A percentile compares a stretch with the other conserved stretches of the same genome.
These are phyloP conservation scores for Orthonychiurus folsomi DNA, from an alignment of 2,888 invertebrate species.

Conservation along the genomic window DNA sequence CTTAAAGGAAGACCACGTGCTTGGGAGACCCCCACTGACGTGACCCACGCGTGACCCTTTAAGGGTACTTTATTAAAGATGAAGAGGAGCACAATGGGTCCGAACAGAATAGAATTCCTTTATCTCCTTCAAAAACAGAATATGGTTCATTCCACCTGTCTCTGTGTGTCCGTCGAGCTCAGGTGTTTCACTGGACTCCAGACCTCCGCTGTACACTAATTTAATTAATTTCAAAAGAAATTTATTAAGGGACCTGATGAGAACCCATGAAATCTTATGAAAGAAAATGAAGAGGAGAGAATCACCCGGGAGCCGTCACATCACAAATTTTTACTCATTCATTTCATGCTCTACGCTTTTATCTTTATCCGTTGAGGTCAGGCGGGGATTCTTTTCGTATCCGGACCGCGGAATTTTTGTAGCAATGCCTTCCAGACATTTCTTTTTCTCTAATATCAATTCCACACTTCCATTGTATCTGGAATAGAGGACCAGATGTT, in stretches of 20 bases:
- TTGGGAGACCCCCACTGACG: constrained; percentile 36
- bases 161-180: constrained; percentile 8
- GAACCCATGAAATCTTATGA: constrained; percentile 14
- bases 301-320: constrained; percentile 6
- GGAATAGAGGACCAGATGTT: neutral
- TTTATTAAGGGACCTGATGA: constrained; percentile 23
- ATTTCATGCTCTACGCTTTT: neutral
- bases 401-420: neutral
- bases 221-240: constrained; percentile 38
- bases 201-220: constrained; percentile 28
- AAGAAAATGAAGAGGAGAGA: constrained; percentile 16
- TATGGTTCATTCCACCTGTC: neutral
- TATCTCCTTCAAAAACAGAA: neutral
- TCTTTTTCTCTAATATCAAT: neutral
- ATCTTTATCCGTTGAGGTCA: neutral
- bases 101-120: constrained; percentile 9
- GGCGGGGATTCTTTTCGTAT: neutral
- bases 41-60: constrained; percentile 39
- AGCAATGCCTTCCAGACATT: neutral
- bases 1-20: constrained; percentile 36
- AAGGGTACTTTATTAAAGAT: constrained; percentile 38
- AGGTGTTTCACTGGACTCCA: constrained; percentile 15
- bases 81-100: neutral
- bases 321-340: neutral
- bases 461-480: neutral